Evolutionary conservation across 2,797 vertebrate genomes (phyloP), one percentile per base, ranked within the genome.

Genomic region (Poeciliopsis presidionis): DNA sequence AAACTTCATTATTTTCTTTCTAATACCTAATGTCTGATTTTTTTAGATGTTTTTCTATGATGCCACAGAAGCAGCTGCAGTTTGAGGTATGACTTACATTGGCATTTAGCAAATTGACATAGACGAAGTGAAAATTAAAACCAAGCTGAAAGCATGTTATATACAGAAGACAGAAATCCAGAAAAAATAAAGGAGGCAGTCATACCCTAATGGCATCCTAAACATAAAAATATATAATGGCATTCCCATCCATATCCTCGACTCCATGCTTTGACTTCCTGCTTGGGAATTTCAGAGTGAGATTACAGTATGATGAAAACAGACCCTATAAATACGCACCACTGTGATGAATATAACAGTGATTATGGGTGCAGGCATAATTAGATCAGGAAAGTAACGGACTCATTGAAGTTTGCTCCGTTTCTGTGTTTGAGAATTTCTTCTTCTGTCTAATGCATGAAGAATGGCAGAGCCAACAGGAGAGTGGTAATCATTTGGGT

Each of bases 291-390:
- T 95, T 95, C 94, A 93, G 93, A 94, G 93, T 93, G 93, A 93
- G 93, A 92, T 94, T 95, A 95, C 94, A 95, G 94, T 94, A 95
- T 95, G 94, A 96, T 95, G 95, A 96, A 95, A 96, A 95, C 94
- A 96, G 94, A 94, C 91, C 90, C 93, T 95, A 96, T 96, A 96
- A 96, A 96, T 96, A 96, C 94, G 84, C 84, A 94, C 91, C 91
- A 92, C 94, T 96, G 88, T 95, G 95, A 96, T 96, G 95, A 96
- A 95, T 96, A 96, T 96, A 96, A 96, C 95, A 96, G 94, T 85
- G 90, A 94, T 95, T 95, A 95, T 93, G 92, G 93, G 93, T 93
- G 93, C 92, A 90, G 88, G 84, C 89, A 94, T 95, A 96, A 96
- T 95, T 96, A 94, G 93, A 95, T 93, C 88, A 94, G 92, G 90